Percentiles rank a stretch among this genome's conserved stretches.
Conservation (phyloP, 1,140 invertebrate genomes). For the Heliothis subflexa region DNA sequence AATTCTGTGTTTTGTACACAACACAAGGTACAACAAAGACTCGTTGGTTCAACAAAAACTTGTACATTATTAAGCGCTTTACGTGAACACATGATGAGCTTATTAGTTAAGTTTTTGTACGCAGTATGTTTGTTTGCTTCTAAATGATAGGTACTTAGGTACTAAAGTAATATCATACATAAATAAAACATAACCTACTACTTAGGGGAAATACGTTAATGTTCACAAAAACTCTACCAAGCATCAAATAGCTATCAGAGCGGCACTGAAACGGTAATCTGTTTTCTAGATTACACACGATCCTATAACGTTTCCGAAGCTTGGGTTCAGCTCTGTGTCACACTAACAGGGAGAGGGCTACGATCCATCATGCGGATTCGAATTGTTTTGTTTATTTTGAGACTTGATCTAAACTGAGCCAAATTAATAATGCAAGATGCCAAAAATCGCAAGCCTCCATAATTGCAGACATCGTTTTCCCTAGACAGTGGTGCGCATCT, state of each 20-base stretch:
- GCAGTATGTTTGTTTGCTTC: neutral
- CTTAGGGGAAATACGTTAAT: neutral
- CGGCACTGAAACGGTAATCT: neutral
- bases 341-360: too few species aligned
- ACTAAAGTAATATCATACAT: neutral
- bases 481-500: conserved; percentile 18
- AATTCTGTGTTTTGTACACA: conserved; percentile 27
- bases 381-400: too few species aligned
- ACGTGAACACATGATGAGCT: conserved; percentile 19
- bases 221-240: neutral
- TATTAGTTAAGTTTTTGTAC: conserved; percentile 16
- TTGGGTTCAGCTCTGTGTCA: too few species aligned
- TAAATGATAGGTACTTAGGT: neutral
- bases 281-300: neutral
- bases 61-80: neutral
- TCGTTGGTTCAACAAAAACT: conserved; percentile 21
- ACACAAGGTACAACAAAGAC: conserved; percentile 25
- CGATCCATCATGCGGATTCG: too few species aligned
- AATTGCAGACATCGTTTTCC: conserved; percentile 12
- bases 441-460: neutral
- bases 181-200: neutral
- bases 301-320: too few species aligned
- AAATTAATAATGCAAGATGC: conserved; percentile 39
- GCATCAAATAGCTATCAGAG: neutral
- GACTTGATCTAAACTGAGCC: neutral